Evolutionary conservation across 2,888 invertebrate species (phyloP), one percentile per base, ranked within the genome.

Genomic region (Malthinus flaveolus): DNA sequence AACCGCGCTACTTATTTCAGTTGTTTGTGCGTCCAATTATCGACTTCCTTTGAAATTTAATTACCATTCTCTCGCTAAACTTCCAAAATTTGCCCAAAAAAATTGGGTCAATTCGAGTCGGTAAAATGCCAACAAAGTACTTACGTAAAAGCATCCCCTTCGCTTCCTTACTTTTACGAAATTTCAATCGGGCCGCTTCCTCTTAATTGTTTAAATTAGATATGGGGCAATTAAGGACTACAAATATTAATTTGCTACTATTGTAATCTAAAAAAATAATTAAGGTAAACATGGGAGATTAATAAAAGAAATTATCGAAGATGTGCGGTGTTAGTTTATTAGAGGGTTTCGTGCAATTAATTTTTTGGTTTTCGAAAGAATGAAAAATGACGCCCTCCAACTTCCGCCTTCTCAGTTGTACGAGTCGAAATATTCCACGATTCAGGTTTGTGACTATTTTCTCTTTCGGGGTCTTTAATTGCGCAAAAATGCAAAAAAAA

Each of bases 371-470:
- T 39, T 32, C 42, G 8, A 8, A n/a, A 35, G 36, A 36, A 49
- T 51, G 58, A 48, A 53, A 9, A 8, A 42, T 13, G 10, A 60
- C 23, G 42, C 53, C 7, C 12, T 54, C 8, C 51, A 60, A 3
- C 37, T 67, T 46, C 67, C 67, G 7, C 44, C 60, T n/a, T 62
- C 65, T 8, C 62, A 68, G 32, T 53, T 69, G 6, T 69, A 66
- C 48, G 61, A 64, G 1, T 63, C 66, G 4, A 66, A 65, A 57
- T 66, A 61, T 53, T 33, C 60, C 7, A 59, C 60, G 6, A 45
- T 64, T 48, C 66, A 69, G 69, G 69, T 69, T 49, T 15, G 44
- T 46, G 15, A 3, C 7, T 23, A 34, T 42, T 39, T 51, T 57
- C 23, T 23, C 23, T 23, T 23, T 23, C 5, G 5, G 5, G 3